Percentiles rank a stretch among this genome's conserved stretches.
Evolutionary conservation across 2,888 invertebrate genomes (phyloP).

Genomic region (Hypomecis punctinalis): DNA sequence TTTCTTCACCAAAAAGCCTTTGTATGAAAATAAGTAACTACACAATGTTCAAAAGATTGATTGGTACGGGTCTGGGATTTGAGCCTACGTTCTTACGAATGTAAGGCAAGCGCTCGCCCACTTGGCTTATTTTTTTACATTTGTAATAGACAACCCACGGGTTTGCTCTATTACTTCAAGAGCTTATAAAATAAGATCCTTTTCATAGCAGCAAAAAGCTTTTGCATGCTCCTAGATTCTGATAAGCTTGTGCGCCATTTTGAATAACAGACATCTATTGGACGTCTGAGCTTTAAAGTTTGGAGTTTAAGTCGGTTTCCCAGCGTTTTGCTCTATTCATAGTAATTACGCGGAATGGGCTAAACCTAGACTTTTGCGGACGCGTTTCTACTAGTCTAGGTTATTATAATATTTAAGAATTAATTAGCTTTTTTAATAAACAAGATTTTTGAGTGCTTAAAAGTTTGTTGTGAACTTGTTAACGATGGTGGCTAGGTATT

Average conservation of each 20-base stretch:
- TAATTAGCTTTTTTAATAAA: too few species aligned
- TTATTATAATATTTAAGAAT: too few species aligned
- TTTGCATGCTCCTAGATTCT: conserved; percentile 6
- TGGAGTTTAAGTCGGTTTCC: conserved; percentile 6
- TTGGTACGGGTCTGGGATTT: too few species aligned
- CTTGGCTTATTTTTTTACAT: not conserved
- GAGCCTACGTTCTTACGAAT: too few species aligned
- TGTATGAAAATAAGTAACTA: too few species aligned
- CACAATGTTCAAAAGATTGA: too few species aligned
- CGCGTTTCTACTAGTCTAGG: too few species aligned
- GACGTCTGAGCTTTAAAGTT: conserved; percentile 14
- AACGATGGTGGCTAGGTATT: too few species aligned
- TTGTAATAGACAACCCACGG: not conserved
- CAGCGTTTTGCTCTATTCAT: not conserved
- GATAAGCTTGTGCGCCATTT: conserved; percentile 4
- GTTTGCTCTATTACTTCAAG: not conserved
- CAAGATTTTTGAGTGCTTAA: too few species aligned
- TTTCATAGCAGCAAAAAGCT: conserved; percentile 6
- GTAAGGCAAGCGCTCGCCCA: too few species aligned
- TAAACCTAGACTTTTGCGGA: not conserved
- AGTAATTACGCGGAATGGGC: conserved; percentile 3
- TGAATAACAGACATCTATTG: conserved; percentile 4
- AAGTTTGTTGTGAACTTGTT: too few species aligned
- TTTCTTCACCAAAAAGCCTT: too few species aligned
- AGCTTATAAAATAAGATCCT: not conserved